Percentiles rank a stretch among this genome's conserved stretches.
These are phyloP conservation scores for Thymelicus acteon DNA, from an alignment of 2,888 invertebrate species.

Conservation along the genomic window DNA sequence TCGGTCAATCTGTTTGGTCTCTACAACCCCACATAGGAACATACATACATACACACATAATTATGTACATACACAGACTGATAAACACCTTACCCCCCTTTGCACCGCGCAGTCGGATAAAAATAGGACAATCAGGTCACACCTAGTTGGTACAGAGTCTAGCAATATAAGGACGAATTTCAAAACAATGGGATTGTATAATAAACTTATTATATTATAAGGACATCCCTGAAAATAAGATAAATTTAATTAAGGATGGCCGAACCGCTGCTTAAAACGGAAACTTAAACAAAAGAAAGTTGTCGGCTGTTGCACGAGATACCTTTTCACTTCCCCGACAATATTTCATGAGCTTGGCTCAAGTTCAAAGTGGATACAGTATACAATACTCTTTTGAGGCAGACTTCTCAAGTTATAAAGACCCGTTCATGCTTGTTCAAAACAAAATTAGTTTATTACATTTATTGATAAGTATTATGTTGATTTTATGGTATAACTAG, in stretches of 20 bases:
- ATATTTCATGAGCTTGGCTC: conserved; percentile 3
- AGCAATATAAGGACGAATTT: not conserved
- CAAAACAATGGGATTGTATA: not conserved
- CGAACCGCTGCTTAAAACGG: not conserved
- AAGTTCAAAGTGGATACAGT: not conserved
- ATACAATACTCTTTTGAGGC: not conserved
- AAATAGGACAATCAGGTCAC: too few species aligned
- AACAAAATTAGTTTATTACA: too few species aligned
- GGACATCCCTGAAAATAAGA: not conserved
- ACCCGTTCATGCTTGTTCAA: not conserved
- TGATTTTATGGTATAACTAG: too few species aligned
- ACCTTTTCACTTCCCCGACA: conserved; percentile 3
- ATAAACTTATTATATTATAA: not conserved
- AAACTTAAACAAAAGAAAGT: conserved; percentile 11
- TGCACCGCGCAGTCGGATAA: too few species aligned
- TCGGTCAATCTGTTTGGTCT: too few species aligned
- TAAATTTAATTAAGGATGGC: not conserved
- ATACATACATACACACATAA: too few species aligned
- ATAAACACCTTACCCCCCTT: too few species aligned
- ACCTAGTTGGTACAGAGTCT: too few species aligned
- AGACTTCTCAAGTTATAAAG: not conserved
- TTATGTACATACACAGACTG: too few species aligned
- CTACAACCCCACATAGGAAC: too few species aligned
- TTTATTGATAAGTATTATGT: too few species aligned
- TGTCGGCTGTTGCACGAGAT: not conserved